Percentiles rank a stretch among this genome's conserved stretches.
These are phyloP conservation scores for Parnassius smintheus DNA, from an alignment of 2,888 invertebrate species.

Conservation along the genomic window DNA sequence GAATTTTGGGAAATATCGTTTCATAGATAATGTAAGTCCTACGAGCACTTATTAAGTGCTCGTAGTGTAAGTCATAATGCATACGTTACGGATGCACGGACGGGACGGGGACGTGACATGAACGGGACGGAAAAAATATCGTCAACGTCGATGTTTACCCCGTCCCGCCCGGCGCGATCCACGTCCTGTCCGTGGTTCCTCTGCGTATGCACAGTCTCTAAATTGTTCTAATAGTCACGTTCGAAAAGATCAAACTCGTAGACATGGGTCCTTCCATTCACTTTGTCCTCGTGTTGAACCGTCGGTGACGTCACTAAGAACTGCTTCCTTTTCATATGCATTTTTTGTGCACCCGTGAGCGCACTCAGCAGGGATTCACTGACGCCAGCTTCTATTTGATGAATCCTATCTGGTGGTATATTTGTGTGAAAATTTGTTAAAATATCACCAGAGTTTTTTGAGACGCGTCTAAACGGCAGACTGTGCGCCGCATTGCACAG, in stretches of 20 bases:
- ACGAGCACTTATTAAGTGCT: too few relatives aligned
- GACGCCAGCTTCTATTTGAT: neutral
- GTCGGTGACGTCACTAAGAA: conserved; percentile 30
- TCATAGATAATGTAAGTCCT: too few relatives aligned
- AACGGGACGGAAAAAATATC: too few relatives aligned
- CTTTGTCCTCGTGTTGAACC: conserved; percentile 5
- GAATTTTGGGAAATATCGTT: too few relatives aligned
- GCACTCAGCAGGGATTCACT: neutral
- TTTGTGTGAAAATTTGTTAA: neutral
- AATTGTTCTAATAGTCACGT: conserved; percentile 7
- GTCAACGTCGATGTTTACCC: too few relatives aligned
- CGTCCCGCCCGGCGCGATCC: too few relatives aligned
- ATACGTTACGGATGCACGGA: too few relatives aligned
- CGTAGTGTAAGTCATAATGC: too few relatives aligned
- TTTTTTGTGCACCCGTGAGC: neutral
- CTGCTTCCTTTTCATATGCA: conserved; percentile 19
- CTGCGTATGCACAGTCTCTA: too few relatives aligned
- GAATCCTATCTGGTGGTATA: neutral
- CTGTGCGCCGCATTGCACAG: conserved; percentile 13
- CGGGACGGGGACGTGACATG: too few relatives aligned
- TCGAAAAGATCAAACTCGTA: conserved; percentile 35
- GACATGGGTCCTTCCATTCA: conserved; percentile 23
- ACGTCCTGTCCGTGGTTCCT: too few relatives aligned
- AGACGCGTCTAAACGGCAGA: conserved; percentile 9
- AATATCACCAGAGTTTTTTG: neutral